These are phyloP conservation scores for Saxidomus purpurata DNA, from an alignment of 1,140 invertebrate species.

Conservation along the genomic window DNA sequence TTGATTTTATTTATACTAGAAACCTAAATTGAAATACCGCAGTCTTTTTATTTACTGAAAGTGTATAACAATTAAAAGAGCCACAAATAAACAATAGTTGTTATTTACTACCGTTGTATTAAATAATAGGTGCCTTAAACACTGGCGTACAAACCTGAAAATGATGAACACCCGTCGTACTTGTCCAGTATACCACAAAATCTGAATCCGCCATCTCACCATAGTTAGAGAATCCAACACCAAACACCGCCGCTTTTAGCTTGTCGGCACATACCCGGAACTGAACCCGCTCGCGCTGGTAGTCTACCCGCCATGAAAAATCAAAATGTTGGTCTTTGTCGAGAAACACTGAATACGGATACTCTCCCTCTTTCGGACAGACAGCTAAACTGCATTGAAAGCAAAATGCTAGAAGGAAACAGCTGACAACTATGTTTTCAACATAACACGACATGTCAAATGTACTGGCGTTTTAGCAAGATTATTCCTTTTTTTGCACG, in stretches of 20 bases:
- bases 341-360: constrained; percentile 61
- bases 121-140: no score
- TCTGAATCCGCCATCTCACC: constrained; percentile 93
- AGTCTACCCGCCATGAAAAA: constrained; percentile 74
- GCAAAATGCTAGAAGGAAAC: not conserved
- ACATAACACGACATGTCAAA: no score
- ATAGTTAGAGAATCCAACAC: constrained; percentile 95
- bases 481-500: no score
- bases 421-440: no score
- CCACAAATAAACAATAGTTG: no score
- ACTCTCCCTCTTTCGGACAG: not conserved
- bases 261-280: constrained; percentile 70
- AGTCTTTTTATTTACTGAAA: no score
- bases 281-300: constrained; percentile 46
- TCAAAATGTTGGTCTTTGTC: constrained; percentile 46
- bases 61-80: no score
- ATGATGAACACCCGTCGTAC: constrained; percentile 89
- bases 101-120: no score
- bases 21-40: no score
- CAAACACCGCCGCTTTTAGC: constrained; percentile 64
- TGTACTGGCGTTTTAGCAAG: no score
- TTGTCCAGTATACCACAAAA: constrained; percentile 94
- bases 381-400: not conserved
- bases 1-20: no score
- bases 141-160: constrained; percentile 91